phyloP scores from a whole-genome alignment of 2,797 vertebrate genomes.

The Danio kyathit region DNA sequence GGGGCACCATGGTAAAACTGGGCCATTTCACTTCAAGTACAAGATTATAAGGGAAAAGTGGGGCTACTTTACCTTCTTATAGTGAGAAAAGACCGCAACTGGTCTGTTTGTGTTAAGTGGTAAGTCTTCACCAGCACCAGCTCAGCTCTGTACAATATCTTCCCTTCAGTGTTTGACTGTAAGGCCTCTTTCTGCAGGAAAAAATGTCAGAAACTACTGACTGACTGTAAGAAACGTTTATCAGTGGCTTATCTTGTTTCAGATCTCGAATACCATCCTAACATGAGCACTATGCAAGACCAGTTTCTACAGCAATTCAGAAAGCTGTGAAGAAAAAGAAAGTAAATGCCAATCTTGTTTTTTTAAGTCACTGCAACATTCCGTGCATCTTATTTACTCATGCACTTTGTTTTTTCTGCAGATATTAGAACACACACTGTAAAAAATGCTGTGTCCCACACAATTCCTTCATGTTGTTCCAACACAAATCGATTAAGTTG shows the following conservation, averaged over 20 bases:
- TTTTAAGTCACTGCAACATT: background rate
- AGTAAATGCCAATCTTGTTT: background rate
- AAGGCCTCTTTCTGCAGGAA: background rate
- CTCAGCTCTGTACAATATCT: background rate
- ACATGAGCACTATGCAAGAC: background rate
- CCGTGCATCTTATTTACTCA: background rate
- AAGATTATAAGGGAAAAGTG: constrained; percentile 48
- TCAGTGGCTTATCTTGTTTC: constrained; percentile 27
- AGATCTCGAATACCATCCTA: constrained; percentile 24
- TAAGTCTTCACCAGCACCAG: constrained; percentile 24
- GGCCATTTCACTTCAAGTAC: constrained; percentile 45
- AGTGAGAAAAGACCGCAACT: constrained; percentile 40
- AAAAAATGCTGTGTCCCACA: too few relatives aligned
- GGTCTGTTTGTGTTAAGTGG: constrained; percentile 30
- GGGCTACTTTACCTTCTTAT: constrained; percentile 56
- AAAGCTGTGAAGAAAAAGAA: background rate
- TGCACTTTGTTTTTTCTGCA: background rate
- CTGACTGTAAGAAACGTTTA: constrained; percentile 6
- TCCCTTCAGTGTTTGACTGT: background rate
- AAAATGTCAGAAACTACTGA: constrained; percentile 16
- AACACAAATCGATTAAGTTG: too few relatives aligned
- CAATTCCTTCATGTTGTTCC: too few relatives aligned
- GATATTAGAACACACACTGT: background rate
- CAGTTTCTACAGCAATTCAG: constrained; percentile 5
- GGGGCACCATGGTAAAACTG: constrained; percentile 38